Percentiles rank a stretch among this genome's conserved stretches.
Conservation (phyloP, 2,113 vertebrate species). For the Lutjanus erythropterus region DNA sequence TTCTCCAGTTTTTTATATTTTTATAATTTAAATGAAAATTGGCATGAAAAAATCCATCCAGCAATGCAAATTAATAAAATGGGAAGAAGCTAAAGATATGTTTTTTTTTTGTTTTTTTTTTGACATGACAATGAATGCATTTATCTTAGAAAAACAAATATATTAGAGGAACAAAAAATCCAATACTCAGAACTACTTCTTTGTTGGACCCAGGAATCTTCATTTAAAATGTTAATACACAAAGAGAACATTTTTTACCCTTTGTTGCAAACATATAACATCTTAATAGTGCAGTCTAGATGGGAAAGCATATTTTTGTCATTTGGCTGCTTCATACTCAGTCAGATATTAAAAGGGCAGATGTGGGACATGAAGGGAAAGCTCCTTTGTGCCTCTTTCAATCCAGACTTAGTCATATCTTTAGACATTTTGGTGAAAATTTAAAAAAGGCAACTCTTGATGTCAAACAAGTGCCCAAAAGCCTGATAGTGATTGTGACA, state of each 20-base stretch:
- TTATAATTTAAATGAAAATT: background rate
- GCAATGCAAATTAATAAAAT: background rate
- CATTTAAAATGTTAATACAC: background rate
- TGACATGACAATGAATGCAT: background rate
- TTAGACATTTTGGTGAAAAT: background rate
- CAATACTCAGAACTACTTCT: background rate
- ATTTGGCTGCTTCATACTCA: background rate
- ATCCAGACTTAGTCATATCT: background rate
- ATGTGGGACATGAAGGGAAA: conserved; percentile 2
- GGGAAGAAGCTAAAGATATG: background rate
- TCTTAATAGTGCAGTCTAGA: background rate
- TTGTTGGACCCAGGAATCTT: conserved; percentile 21
- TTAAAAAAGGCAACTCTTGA: background rate
- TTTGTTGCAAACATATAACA: background rate
- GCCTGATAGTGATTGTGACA: background rate
- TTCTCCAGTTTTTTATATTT: background rate
- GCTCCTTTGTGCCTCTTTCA: background rate
- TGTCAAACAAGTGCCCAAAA: background rate
- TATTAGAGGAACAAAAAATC: background rate
- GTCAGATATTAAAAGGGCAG: background rate
- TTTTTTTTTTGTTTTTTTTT: background rate
- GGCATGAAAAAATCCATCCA: background rate
- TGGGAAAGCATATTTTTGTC: background rate
- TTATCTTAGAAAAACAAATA: conserved; percentile 4
- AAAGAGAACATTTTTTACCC: background rate